phyloP scores from a whole-genome alignment of 2,113 vertebrate genomes.

The Sardina pilchardus region DNA sequence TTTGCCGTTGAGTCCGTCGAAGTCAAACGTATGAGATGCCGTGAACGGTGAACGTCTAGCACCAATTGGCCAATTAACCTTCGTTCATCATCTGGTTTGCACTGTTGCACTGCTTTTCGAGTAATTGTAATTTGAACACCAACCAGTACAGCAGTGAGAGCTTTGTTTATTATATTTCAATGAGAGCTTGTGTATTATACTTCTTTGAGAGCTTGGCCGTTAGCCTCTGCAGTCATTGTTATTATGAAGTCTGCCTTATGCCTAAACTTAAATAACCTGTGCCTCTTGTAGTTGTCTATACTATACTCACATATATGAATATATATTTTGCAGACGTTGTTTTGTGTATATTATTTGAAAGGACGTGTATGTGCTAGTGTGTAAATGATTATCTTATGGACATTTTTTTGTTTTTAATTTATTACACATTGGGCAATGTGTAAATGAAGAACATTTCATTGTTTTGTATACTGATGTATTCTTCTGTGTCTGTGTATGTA shows the following conservation, averaged over 20 bases:
- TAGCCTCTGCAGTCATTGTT: background rate
- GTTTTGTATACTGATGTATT: background rate
- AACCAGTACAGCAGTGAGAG: background rate
- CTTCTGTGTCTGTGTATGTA: background rate
- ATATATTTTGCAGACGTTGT: background rate
- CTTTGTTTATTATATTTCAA: too few species aligned
- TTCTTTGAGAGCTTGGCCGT: background rate
- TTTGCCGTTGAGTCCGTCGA: background rate
- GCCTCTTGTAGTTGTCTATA: background rate
- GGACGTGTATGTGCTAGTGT: background rate
- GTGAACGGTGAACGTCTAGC: background rate
- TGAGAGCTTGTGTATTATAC: background rate
- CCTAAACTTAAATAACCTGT: background rate
- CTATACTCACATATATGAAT: background rate
- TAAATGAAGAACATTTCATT: conserved; percentile 11
- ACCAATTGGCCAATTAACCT: background rate
- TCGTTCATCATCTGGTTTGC: too few species aligned
- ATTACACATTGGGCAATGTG: conserved; percentile 4
- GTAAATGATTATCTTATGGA: background rate
- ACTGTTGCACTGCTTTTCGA: background rate
- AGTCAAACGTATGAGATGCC: background rate
- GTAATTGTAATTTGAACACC: background rate
- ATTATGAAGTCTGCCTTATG: background rate
- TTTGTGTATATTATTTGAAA: conserved; percentile 3
- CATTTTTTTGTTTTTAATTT: background rate